Conservation (phyloP, 2,888 invertebrate species). For the Idaea aversata region DNA sequence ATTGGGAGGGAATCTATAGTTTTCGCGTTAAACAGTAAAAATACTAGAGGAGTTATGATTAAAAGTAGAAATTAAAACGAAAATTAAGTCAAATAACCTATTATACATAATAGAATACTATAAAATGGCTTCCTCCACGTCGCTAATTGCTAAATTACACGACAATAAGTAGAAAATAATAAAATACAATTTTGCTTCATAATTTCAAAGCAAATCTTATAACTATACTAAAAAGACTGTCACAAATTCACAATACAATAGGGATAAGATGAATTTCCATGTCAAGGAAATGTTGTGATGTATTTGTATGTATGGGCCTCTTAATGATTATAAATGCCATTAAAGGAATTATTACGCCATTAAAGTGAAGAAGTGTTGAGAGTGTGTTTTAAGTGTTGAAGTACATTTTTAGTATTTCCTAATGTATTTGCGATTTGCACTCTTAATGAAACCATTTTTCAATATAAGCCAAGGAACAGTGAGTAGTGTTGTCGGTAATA, state of each 20-base stretch:
- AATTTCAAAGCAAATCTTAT: not conserved
- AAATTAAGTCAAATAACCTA: conserved; percentile 8
- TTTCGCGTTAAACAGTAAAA: too few relatives aligned
- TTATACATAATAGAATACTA: conserved; percentile 46
- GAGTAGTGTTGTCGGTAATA: too few relatives aligned
- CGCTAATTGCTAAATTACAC: conserved; percentile 66
- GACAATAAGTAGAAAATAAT: conserved; percentile 10
- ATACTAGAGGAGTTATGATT: too few relatives aligned
- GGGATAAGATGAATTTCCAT: not conserved
- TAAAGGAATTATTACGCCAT: conserved; percentile 16
- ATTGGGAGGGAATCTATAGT: too few relatives aligned
- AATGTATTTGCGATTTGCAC: too few relatives aligned
- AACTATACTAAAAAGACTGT: conserved; percentile 3
- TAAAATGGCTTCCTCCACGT: conserved; percentile 44
- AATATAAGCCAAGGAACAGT: too few relatives aligned
- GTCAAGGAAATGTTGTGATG: conserved; percentile 3
- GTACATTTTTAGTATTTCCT: too few relatives aligned
- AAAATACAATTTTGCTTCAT: conserved; percentile 10
- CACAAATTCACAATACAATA: not conserved
- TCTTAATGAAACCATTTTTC: too few relatives aligned
- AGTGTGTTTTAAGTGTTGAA: too few relatives aligned
- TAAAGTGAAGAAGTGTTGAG: too few relatives aligned
- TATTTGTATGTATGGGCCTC: conserved; percentile 3
- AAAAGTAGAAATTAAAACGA: not conserved
- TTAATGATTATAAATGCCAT: conserved; percentile 18